Evolutionary conservation across 1,140 invertebrate genomes (phyloP).

Genomic region (Cepaea nemoralis): DNA sequence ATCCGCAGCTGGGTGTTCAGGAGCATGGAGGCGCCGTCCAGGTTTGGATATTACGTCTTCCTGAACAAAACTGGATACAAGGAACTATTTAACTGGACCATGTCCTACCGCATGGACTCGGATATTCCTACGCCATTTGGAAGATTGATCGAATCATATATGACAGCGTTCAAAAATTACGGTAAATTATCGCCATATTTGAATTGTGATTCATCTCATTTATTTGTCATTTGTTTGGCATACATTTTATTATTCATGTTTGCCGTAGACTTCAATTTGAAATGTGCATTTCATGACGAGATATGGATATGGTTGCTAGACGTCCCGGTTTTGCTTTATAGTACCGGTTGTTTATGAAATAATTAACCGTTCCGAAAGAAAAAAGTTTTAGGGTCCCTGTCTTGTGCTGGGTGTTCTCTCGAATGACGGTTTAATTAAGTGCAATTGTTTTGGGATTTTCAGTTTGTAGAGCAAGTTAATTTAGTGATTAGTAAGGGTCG

Average conservation of each 20-base stretch:
- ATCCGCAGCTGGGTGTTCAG: constrained; percentile 27
- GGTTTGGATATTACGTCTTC: constrained; percentile 26
- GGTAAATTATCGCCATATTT: neutral
- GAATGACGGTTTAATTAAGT: too few relatives aligned
- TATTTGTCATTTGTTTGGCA: neutral
- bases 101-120: constrained; percentile 50
- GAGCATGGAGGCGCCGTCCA: constrained; percentile 30
- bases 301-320: too few relatives aligned
- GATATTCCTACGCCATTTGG: constrained; percentile 46
- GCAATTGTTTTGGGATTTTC: too few relatives aligned
- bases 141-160: neutral
- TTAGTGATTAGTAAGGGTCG: too few relatives aligned
- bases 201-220: neutral
- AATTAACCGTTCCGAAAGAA: too few relatives aligned
- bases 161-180: constrained; percentile 17
- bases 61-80: constrained; percentile 25
- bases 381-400: too few relatives aligned
- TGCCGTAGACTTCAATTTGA: too few relatives aligned
- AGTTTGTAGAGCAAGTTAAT: too few relatives aligned
- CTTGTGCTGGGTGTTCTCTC: too few relatives aligned
- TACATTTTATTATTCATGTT: neutral
- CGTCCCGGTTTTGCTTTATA: too few relatives aligned
- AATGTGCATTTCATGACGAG: too few relatives aligned
- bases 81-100: constrained; percentile 51
- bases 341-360: too few relatives aligned